Percentiles rank a stretch among this genome's conserved stretches.
Conservation (phyloP, 2,888 invertebrate genomes). For the Germaria angustata region DNA sequence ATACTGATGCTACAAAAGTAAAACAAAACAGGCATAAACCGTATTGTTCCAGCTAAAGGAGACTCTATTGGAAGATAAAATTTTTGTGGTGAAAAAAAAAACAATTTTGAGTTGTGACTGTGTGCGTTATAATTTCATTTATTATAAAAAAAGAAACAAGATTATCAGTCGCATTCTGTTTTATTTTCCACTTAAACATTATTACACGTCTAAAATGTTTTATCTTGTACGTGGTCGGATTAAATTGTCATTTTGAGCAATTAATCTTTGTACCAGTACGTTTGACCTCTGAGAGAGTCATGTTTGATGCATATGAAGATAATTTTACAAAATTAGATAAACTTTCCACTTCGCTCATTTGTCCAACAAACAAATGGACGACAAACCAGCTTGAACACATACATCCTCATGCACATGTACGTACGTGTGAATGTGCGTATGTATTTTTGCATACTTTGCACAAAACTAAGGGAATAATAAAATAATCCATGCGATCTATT, state of each 20-base stretch:
- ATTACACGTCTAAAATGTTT: conserved; percentile 22
- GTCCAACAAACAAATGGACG: background rate
- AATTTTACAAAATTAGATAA: conserved; percentile 42
- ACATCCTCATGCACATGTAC: background rate
- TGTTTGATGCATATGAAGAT: conserved; percentile 36
- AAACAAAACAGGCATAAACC: too few species aligned
- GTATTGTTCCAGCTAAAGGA: too few species aligned
- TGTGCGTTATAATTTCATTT: too few species aligned
- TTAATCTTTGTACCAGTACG: conserved; percentile 35
- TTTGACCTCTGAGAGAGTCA: conserved; percentile 35
- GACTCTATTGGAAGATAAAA: too few species aligned
- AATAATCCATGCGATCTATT: conserved; percentile 31
- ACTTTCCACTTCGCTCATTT: conserved; percentile 15
- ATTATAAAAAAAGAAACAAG: too few species aligned
- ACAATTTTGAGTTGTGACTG: too few species aligned
- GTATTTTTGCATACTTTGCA: background rate
- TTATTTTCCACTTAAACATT: background rate
- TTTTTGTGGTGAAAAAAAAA: too few species aligned
- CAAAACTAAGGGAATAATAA: conserved; percentile 5
- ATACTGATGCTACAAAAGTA: too few species aligned
- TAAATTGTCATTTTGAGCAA: conserved; percentile 45
- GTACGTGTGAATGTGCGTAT: background rate
- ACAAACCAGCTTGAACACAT: background rate
- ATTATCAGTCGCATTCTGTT: background rate
- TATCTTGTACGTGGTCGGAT: conserved; percentile 35